Conservation (phyloP, 1,140 invertebrate species). For the Drosophila sproati region DNA sequence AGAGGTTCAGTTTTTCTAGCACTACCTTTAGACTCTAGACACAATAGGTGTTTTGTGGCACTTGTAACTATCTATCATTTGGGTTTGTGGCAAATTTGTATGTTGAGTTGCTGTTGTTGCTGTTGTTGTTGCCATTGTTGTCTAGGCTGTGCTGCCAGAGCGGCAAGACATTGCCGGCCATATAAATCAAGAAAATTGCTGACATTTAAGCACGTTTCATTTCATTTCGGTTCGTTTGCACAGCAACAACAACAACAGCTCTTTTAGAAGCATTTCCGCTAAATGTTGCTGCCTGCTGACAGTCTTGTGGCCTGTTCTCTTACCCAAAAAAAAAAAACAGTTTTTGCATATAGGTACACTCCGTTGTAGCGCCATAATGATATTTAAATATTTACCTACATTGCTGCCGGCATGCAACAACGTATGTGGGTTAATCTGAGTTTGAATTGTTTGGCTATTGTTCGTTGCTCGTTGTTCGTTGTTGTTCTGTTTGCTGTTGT, state of each 20-base stretch:
- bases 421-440: constrained; percentile 77
- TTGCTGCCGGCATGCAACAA: constrained; percentile 55
- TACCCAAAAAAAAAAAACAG: constrained; percentile 61
- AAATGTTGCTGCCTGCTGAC: constrained; percentile 50
- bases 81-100: constrained; percentile 54
- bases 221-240: constrained; percentile 58
- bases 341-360: constrained; percentile 23
- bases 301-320: constrained; percentile 25
- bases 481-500: constrained; percentile 26
- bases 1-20: constrained; percentile 22
- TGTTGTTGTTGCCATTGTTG: constrained; percentile 64
- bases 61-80: constrained; percentile 78
- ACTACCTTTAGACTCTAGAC: constrained; percentile 12
- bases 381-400: constrained; percentile 80
- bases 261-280: constrained; percentile 65
- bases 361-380: constrained; percentile 61
- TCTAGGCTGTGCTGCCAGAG: constrained; percentile 27
- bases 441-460: constrained; percentile 74
- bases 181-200: constrained; percentile 83
- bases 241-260: constrained; percentile 51
- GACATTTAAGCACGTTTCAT: constrained; percentile 81
- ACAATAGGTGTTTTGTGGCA: constrained; percentile 58
- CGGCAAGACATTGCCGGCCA: constrained; percentile 70
- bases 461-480: constrained; percentile 27
- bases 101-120: constrained; percentile 33